A percentile compares a stretch with the other conserved stretches of the same genome.
phyloP scores from a whole-genome alignment of 1,140 invertebrate species.

The Trichonephila inaurata region DNA sequence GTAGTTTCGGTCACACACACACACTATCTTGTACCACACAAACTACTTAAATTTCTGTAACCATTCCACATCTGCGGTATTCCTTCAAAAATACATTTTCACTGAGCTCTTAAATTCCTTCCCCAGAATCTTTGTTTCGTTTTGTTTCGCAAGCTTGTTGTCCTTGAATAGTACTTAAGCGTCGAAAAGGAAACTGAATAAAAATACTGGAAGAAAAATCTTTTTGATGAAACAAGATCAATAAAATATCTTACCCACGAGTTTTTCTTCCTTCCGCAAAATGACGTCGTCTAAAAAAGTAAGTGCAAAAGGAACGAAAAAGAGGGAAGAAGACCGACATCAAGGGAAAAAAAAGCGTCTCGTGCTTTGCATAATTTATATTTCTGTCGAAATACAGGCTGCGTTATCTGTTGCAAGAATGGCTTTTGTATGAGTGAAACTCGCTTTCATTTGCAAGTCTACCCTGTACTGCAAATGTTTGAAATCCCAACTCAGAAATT shows the following conservation, averaged over 20 bases:
- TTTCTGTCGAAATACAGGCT: conserved; percentile 49
- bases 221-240: conserved; percentile 51
- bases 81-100: conserved; percentile 26
- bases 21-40: not conserved
- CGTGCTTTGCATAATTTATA: conserved; percentile 65
- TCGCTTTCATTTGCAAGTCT: conserved; percentile 63
- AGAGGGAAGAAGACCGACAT: not conserved
- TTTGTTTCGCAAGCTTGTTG: not conserved
- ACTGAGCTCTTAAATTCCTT: not conserved
- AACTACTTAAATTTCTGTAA: not conserved
- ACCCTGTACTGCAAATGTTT: conserved; percentile 30
- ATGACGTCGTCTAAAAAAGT: conserved; percentile 33
- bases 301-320: conserved; percentile 9
- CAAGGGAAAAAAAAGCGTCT: conserved; percentile 11
- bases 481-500: conserved; percentile 14
- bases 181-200: conserved; percentile 40
- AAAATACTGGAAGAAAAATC: conserved; percentile 55
- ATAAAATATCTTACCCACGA: conserved; percentile 58
- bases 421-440: conserved; percentile 56
- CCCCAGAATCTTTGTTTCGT: not conserved
- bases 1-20: too few species aligned
- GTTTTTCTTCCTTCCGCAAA: conserved; percentile 27
- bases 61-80: not conserved
- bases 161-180: conserved; percentile 1
- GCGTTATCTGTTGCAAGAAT: conserved; percentile 63